Conservation (phyloP, 2,797 vertebrate genomes). For the Epinephelus awoara region DNA sequence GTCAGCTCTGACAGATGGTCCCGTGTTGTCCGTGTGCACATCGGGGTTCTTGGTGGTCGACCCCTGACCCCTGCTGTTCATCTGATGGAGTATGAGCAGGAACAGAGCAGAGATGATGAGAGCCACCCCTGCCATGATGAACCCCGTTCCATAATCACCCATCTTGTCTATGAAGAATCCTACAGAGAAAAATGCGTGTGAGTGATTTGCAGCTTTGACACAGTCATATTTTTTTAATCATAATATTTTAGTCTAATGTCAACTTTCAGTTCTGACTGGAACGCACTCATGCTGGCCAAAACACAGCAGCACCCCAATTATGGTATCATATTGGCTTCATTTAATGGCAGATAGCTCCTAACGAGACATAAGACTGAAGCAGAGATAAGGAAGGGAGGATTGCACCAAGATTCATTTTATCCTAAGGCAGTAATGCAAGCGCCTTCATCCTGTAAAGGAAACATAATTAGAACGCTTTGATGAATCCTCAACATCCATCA, state of each 20-base stretch:
- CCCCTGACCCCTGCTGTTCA: constrained; percentile 54
- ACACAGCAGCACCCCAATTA: not conserved
- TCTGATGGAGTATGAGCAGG: constrained; percentile 75
- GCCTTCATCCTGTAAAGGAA: constrained; percentile 30
- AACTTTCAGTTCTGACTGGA: constrained; percentile 3
- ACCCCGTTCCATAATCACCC: constrained; percentile 73
- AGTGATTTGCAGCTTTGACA: not conserved
- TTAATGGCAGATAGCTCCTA: constrained; percentile 11
- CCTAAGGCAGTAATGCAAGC: constrained; percentile 22
- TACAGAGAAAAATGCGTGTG: constrained; percentile 35
- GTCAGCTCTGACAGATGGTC: constrained; percentile 3
- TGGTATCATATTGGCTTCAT: constrained; percentile 16
- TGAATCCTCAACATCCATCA: constrained; percentile 61
- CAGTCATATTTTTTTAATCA: not conserved
- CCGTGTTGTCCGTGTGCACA: not conserved
- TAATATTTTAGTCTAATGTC: not conserved
- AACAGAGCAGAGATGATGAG: constrained; percentile 76
- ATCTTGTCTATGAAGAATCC: constrained; percentile 81
- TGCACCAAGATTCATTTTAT: constrained; percentile 39
- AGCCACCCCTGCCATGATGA: constrained; percentile 76
- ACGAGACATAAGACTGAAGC: constrained; percentile 19
- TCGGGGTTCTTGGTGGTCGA: not conserved
- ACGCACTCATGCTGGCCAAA: not conserved
- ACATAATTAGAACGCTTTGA: constrained; percentile 72
- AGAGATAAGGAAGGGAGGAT: constrained; percentile 13